Conservation (phyloP, 2,113 vertebrate genomes). For the Prionailurus viverrinus region DNA sequence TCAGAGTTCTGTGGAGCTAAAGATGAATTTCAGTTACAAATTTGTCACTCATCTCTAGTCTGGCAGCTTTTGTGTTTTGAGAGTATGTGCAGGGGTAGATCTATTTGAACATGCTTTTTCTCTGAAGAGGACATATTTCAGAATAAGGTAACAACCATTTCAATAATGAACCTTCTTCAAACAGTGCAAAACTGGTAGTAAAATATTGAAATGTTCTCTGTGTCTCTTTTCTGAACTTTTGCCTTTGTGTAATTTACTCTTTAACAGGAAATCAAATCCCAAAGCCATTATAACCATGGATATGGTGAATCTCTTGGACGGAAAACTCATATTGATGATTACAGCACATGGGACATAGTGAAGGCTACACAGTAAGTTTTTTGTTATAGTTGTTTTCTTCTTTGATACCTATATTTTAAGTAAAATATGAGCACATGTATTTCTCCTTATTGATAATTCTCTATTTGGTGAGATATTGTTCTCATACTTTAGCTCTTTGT, state of each 20-base stretch:
- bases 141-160: conserved; percentile 46
- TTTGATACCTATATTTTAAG: conserved; percentile 8
- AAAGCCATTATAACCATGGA: conserved; percentile 97
- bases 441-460: not conserved
- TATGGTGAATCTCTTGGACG: conserved; percentile 95
- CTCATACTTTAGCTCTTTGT: not conserved
- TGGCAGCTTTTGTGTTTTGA: conserved; percentile 42
- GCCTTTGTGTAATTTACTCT: conserved; percentile 69
- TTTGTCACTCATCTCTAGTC: conserved; percentile 5
- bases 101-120: conserved; percentile 51
- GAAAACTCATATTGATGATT: conserved; percentile 98
- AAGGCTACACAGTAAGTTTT: conserved; percentile 99
- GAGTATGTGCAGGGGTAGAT: not conserved
- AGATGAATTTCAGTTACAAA: conserved; percentile 48
- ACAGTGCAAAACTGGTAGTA: conserved; percentile 34
- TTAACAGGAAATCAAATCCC: conserved; percentile 96
- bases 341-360: conserved; percentile 99
- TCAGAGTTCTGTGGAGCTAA: not conserved
- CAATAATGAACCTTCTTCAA: conserved; percentile 50
- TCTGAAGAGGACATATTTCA: not conserved
- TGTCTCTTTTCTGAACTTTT: conserved; percentile 21
- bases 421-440: not conserved
- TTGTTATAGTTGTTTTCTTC: conserved; percentile 51
- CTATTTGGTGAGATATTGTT: not conserved
- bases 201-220: conserved; percentile 55